These are phyloP conservation scores for Netelia fuscicornis DNA, from an alignment of 2,888 invertebrate genomes.

Conservation along the genomic window DNA sequence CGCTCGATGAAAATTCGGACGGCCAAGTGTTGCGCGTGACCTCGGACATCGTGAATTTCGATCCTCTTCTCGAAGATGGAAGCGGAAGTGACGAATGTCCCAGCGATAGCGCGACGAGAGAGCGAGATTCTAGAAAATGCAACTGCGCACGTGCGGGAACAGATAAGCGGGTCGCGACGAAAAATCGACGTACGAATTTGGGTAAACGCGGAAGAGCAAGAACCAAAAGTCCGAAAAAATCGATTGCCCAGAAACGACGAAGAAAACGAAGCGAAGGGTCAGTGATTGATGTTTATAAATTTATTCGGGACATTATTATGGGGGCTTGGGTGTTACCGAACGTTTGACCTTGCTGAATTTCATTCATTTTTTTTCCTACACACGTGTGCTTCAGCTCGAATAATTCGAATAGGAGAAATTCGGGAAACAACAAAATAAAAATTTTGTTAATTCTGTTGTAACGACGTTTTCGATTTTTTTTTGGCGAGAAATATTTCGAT, in stretches of 20 bases:
- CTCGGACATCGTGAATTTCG: constrained; percentile 56
- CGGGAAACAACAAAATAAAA: too few relatives aligned
- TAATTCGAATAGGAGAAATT: too few relatives aligned
- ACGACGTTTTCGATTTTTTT: neutral
- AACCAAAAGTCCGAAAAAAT: constrained; percentile 55
- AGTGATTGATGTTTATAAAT: neutral
- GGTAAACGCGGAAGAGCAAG: constrained; percentile 57
- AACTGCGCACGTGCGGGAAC: constrained; percentile 5
- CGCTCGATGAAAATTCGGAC: constrained; percentile 51
- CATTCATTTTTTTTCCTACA: too few relatives aligned
- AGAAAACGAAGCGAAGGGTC: constrained; percentile 49
- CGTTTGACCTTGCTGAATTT: too few relatives aligned
- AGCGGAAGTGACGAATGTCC: constrained; percentile 46
- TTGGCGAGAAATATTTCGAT: too few relatives aligned
- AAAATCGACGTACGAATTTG: constrained; percentile 31
- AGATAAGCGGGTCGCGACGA: constrained; percentile 42
- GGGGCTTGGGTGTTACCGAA: too few relatives aligned
- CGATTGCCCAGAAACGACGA: constrained; percentile 49
- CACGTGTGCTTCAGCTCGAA: too few relatives aligned
- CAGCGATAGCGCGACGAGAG: neutral
- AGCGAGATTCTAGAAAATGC: constrained; percentile 22
- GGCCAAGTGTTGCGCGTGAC: constrained; percentile 56
- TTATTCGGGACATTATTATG: neutral
- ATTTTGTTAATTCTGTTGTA: neutral
- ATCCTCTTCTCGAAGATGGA: constrained; percentile 26